Percentiles rank a stretch among this genome's conserved stretches.
Conservation (phyloP, 2,113 vertebrate genomes). For the Paraplagusia blochii region DNA sequence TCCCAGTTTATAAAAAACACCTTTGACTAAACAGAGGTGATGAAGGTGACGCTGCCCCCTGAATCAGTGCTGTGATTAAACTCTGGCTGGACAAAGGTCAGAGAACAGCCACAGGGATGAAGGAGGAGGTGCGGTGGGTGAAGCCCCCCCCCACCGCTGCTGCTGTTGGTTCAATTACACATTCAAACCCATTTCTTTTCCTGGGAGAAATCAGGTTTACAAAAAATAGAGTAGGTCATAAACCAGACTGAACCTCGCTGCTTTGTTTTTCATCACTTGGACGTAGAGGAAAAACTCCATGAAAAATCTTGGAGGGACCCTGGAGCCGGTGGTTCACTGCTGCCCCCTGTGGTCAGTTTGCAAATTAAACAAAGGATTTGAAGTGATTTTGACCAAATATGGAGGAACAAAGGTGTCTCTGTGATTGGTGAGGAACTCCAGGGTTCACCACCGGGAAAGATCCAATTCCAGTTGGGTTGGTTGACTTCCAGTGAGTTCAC, state of each 20-base stretch:
- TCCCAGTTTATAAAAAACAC: neutral
- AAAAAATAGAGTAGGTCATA: neutral
- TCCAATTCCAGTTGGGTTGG: too few relatives aligned
- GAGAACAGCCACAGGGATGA: neutral
- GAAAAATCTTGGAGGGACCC: too few relatives aligned
- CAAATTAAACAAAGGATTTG: neutral
- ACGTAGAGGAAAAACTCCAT: too few relatives aligned
- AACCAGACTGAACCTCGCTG: neutral
- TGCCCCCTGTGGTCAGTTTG: neutral
- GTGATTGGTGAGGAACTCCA: too few relatives aligned
- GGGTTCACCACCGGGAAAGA: too few relatives aligned
- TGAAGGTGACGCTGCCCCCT: conserved; percentile 44
- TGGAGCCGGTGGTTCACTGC: too few relatives aligned
- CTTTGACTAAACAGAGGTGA: conserved; percentile 53
- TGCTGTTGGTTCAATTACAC: conserved; percentile 20
- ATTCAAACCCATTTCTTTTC: conserved; percentile 31
- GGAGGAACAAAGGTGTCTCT: too few relatives aligned
- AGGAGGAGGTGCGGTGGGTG: conserved; percentile 13
- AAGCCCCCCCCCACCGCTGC: conserved; percentile 22
- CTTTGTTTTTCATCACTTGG: neutral
- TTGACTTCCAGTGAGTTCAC: too few relatives aligned
- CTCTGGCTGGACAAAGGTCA: conserved; percentile 41
- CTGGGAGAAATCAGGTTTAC: neutral
- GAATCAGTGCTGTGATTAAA: conserved; percentile 48
- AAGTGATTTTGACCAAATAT: neutral